These are phyloP conservation scores for Camptogramma bilineatum DNA, from an alignment of 2,888 invertebrate genomes.

Conservation along the genomic window DNA sequence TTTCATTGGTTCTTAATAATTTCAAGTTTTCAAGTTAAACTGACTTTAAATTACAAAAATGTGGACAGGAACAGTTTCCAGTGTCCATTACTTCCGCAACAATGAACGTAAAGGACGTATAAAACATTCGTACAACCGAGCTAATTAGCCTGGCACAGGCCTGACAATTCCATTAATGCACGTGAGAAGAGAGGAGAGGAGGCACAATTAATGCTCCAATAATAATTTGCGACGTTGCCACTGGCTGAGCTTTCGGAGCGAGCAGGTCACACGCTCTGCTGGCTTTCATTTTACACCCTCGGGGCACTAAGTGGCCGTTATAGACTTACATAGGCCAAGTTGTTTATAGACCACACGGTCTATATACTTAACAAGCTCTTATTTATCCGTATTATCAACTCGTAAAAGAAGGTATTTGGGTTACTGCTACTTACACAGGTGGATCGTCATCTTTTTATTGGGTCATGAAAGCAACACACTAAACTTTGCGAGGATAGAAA, in stretches of 20 bases:
- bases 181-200: slow-evolving; percentile 21
- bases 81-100: not conserved
- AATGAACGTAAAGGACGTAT: not conserved
- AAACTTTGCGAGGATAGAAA: no score
- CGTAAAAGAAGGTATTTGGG: not conserved
- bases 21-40: no score
- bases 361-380: not conserved
- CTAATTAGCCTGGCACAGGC: slow-evolving; percentile 16
- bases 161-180: slow-evolving; percentile 22
- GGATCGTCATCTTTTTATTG: no score
- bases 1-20: no score
- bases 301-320: slow-evolving; percentile 28
- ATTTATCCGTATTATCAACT: not conserved
- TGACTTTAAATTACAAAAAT: no score
- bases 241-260: slow-evolving; percentile 51
- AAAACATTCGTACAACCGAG: not conserved
- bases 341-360: slow-evolving; percentile 18
- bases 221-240: slow-evolving; percentile 45
- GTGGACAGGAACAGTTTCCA: not conserved
- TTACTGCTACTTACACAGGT: not conserved
- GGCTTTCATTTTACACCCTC: slow-evolving; percentile 43
- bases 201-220: slow-evolving; percentile 44
- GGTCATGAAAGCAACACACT: no score
- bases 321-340: slow-evolving; percentile 17
- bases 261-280: slow-evolving; percentile 48